Evolutionary conservation across 2,113 vertebrate species (phyloP).

Genomic region (Petrocephalus microphthalmus): DNA sequence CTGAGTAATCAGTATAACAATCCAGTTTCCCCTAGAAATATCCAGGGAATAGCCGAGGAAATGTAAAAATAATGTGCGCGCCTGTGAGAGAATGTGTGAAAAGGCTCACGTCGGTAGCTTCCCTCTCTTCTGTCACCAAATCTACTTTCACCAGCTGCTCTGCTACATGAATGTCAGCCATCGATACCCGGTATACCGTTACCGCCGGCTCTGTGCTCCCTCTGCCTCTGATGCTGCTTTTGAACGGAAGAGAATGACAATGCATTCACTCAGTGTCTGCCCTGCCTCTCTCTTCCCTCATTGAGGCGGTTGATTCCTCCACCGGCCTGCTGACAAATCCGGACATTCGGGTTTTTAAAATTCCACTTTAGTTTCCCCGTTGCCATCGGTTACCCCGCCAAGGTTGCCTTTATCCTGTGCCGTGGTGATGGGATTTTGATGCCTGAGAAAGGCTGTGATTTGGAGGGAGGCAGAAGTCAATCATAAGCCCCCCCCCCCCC

Average conservation of each 20-base stretch:
- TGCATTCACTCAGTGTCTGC: background rate
- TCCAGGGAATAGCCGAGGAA: background rate
- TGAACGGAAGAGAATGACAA: background rate
- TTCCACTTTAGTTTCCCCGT: background rate
- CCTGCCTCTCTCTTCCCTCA: background rate
- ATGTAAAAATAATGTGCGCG: background rate
- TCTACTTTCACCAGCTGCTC: background rate
- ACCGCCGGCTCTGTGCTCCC: background rate
- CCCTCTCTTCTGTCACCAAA: background rate
- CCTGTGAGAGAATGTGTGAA: background rate
- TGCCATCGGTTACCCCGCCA: background rate
- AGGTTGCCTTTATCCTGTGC: background rate
- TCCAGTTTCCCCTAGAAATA: background rate
- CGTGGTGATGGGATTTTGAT: background rate
- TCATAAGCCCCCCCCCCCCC: background rate
- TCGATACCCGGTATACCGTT: background rate
- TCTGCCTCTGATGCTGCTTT: background rate
- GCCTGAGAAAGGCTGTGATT: background rate
- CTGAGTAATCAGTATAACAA: background rate
- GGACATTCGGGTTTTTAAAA: background rate
- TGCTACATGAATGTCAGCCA: background rate
- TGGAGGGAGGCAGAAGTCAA: background rate
- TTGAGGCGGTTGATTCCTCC: background rate
- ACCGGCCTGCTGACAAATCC: background rate
- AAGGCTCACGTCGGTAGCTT: background rate